Base-by-base conservation (phyloP, 2,888 invertebrate species). In the Drosophila lacicola region DNA sequence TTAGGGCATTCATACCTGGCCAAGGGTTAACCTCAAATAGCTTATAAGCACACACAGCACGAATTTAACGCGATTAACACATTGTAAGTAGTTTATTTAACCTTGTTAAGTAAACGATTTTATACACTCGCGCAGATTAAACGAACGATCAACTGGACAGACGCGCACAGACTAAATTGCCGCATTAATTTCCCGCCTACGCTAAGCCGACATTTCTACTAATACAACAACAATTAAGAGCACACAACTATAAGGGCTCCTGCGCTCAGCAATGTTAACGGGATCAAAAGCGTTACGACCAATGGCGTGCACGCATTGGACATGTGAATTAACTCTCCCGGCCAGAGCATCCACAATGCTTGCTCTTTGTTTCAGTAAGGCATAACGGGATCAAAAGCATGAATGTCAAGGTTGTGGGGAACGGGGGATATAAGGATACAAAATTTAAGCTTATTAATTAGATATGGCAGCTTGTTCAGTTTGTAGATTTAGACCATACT, bases 121-220 rank as follows among this genome's bases (percentile, higher is more conserved):
- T 3, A 36, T 19, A 10, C 34, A 36, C 19, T 21, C 34, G 49
- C 36, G 34, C 49, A 49, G 4, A 13, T 29, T 10, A n/a, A 13
- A 36, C 36, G 1, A 19, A 10, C 49, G 34, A 49, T 49, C 19
- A 49, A 49, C 19, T n/a, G 19, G 49, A 49, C 19, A 36, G 19
- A 21, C 49, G 49, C 37, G 50, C 37, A 51, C 50, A 37, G 11
- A 51, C 50, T 37, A 51, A 51, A 51, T 37, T 14, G 6, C 21
- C 25, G 8, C 25, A 25, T 25, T 25, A 25, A 25, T 49, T 4
- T 37, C 10, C n/a, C 50, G 50, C 50, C 34, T 21, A n/a, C 6
- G 50, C 14, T 25, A 19, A 50, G 21, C n/a, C 9, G n/a, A 3
- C 14, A 51, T 0, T 8, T 29, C 29, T 29, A 29, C 29, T 29